These are phyloP conservation scores for Picus viridis DNA, from an alignment of 2,797 vertebrate genomes.

Conservation along the genomic window DNA sequence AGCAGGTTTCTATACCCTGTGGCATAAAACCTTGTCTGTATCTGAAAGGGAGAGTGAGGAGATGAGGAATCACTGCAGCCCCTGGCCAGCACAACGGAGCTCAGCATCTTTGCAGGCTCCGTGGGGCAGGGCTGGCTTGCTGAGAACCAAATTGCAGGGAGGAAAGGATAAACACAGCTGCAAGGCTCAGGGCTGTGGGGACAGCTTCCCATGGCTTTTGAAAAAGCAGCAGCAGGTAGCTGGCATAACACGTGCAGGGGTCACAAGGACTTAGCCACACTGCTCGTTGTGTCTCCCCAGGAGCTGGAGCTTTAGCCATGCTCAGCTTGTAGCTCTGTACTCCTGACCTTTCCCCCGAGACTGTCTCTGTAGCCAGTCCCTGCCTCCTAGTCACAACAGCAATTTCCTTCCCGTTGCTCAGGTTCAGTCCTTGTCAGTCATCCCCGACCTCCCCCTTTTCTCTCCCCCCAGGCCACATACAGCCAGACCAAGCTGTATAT, in stretches of 20 bases:
- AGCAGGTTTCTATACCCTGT: not conserved
- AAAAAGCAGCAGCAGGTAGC: not conserved
- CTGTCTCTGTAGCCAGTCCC: not conserved
- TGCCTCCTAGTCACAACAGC: slow-evolving; percentile 15
- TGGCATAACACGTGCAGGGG: fast-evolving
- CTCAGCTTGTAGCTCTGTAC: not conserved
- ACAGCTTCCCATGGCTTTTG: not conserved
- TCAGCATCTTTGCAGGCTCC: not conserved
- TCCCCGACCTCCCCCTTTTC: not conserved
- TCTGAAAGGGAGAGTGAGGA: not conserved
- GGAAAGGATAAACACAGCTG: not conserved
- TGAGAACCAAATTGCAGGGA: not conserved
- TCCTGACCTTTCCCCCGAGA: not conserved
- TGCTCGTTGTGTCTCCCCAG: not conserved
- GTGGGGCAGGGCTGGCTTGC: not conserved
- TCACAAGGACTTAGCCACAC: not conserved
- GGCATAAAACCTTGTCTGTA: not conserved
- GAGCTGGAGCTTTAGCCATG: not conserved
- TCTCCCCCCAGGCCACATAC: not conserved
- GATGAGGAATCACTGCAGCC: not conserved
- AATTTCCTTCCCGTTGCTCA: slow-evolving; percentile 25
- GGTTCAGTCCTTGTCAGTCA: not conserved
- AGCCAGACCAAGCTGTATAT: not conserved
- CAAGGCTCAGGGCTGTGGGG: not conserved
- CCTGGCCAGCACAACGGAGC: not conserved